Percentiles rank a stretch among this genome's conserved stretches.
phyloP scores from a whole-genome alignment of 2,797 vertebrate genomes.

The Aplochiton taeniatus region DNA sequence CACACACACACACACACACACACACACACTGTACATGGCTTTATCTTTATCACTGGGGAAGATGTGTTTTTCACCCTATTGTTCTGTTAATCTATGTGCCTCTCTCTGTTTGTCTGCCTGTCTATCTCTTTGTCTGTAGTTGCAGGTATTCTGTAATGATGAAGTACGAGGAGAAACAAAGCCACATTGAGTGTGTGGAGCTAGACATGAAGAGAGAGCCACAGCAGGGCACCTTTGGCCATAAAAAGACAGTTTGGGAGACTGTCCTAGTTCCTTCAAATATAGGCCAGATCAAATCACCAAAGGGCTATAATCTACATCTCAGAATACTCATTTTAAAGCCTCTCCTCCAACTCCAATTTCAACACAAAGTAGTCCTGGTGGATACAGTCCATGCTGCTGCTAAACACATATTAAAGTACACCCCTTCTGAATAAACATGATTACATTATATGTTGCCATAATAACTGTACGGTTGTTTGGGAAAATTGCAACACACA shows the following conservation, averaged over 20 bases:
- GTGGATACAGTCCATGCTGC: slow-evolving; percentile 30
- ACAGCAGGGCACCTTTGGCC: slow-evolving; percentile 68
- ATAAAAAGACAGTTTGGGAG: slow-evolving; percentile 63
- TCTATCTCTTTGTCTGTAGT: neutral
- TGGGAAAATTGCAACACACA: no score
- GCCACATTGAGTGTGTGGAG: neutral
- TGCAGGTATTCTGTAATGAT: neutral
- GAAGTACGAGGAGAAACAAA: neutral
- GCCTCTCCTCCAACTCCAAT: slow-evolving; percentile 29
- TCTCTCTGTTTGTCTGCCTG: neutral
- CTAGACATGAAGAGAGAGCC: slow-evolving; percentile 61
- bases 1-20: slow-evolving; percentile 11
- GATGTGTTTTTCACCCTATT: neutral
- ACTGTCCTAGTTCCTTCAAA: slow-evolving; percentile 81
- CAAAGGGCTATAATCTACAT: slow-evolving; percentile 74
- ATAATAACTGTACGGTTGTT: no score
- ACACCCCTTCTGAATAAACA: no score
- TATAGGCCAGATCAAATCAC: slow-evolving; percentile 78
- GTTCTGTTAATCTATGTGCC: slow-evolving; percentile 8
- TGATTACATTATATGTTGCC: no score
- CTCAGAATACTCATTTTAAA: slow-evolving; percentile 79
- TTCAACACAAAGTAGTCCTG: slow-evolving; percentile 37
- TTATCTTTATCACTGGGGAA: neutral
- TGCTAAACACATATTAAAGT: slow-evolving; percentile 21
- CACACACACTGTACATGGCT: neutral